Evolutionary conservation across 2,888 invertebrate genomes (phyloP).

Genomic region (Brachycybe producta): DNA sequence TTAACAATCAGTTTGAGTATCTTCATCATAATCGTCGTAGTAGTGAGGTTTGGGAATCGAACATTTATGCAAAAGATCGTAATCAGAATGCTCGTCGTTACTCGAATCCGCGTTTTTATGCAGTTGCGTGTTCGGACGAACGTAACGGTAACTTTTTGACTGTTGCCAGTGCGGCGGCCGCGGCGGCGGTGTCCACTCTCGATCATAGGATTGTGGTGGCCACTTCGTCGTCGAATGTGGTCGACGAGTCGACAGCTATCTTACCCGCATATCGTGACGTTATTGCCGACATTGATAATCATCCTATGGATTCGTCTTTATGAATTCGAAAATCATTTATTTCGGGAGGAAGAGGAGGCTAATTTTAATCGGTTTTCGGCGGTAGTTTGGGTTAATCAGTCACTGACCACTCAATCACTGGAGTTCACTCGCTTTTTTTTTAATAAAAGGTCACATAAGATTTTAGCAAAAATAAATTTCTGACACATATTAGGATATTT

Average conservation of each 20-base stretch:
- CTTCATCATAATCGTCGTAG: slow-evolving; percentile 5
- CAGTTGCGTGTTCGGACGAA: not conserved
- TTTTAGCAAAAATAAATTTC: no score
- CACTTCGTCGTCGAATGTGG: not conserved
- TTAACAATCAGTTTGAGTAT: slow-evolving; percentile 8
- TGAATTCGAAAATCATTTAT: no score
- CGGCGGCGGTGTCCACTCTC: slow-evolving; percentile 1
- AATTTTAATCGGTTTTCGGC: no score
- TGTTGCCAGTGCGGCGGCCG: not conserved
- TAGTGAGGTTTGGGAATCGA: slow-evolving; percentile 15
- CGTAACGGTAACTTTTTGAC: slow-evolving; percentile 13
- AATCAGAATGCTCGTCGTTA: slow-evolving; percentile 8
- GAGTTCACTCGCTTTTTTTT: no score
- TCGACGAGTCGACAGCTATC: not conserved
- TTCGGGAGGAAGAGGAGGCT: no score
- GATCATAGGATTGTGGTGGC: not conserved
- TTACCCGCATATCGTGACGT: not conserved
- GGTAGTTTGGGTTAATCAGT: no score
- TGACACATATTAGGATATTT: no score
- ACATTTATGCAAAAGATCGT: not conserved
- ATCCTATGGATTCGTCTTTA: slow-evolving; percentile 5
- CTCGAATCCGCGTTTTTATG: slow-evolving; percentile 10
- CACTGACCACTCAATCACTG: no score
- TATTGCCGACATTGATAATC: slow-evolving; percentile 1
- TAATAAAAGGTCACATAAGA: no score